These are phyloP conservation scores for Polyommatus icarus DNA, from an alignment of 2,888 invertebrate species.

Conservation along the genomic window DNA sequence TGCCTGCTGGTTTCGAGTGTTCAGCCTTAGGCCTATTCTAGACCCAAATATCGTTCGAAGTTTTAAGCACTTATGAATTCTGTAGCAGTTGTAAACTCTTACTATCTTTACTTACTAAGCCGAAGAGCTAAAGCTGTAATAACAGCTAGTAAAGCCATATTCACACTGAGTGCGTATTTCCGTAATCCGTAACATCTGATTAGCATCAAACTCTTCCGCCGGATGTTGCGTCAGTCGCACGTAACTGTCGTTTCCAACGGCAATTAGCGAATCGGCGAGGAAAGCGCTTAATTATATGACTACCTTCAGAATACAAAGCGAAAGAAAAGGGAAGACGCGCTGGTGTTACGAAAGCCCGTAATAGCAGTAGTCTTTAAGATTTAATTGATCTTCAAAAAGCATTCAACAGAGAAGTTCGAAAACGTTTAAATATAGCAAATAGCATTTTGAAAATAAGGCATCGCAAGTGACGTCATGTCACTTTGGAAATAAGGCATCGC, in stretches of 20 bases:
- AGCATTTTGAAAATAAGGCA: too few relatives aligned
- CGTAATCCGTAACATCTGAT: conserved; percentile 6
- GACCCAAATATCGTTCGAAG: too few relatives aligned
- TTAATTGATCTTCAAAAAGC: background rate
- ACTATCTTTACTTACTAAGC: background rate
- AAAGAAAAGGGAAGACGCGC: background rate
- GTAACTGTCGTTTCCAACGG: conserved; percentile 18
- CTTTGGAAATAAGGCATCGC: too few relatives aligned
- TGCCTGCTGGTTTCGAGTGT: too few relatives aligned
- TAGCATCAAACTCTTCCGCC: background rate
- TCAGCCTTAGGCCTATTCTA: too few relatives aligned
- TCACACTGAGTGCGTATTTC: background rate
- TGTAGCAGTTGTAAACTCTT: too few relatives aligned
- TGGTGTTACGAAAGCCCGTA: background rate
- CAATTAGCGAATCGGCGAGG: conserved; percentile 9
- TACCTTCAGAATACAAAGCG: conserved; percentile 2
- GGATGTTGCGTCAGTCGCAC: conserved; percentile 19
- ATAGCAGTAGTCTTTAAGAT: background rate
- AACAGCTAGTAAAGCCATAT: background rate
- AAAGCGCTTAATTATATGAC: background rate
- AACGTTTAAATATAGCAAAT: background rate
- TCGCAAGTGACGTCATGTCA: too few relatives aligned
- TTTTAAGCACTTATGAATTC: too few relatives aligned
- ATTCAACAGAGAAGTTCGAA: background rate
- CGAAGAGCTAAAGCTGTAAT: background rate